Evolutionary conservation across 2,797 vertebrate species (phyloP), one percentile per base, ranked within the genome.

Genomic region (Discoglossus pictus): DNA sequence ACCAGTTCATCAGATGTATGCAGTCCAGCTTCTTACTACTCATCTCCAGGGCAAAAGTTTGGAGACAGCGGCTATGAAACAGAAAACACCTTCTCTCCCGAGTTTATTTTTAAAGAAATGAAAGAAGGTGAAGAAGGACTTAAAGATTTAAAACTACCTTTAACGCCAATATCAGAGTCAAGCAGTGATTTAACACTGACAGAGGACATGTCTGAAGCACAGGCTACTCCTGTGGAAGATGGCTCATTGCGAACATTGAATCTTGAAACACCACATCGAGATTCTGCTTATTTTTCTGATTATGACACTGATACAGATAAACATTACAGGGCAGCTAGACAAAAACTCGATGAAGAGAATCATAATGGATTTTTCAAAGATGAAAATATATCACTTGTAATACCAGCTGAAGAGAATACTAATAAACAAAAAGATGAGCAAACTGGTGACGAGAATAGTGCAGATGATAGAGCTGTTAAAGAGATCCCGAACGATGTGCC

Each of bases 271-370:
- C 91, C 91, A 0, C 87, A 94, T 74, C 74, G 93, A 61, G 93
- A 94, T 80, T 94, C 93, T 1, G 93, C 93, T 38, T 94, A 93
- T 76, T 94, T 94, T 77, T 93, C 92, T 4, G 93, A 94, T 61
- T 92, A 88, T 5, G 93, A 94, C 68, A 87, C 79, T 77, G 93
- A 93, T 51, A 79, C 81, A 3, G 92, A 92, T 0, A 86, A 81
- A 61, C 42, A 43, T 42, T 53, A 51, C 15, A 61, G 67, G 2
- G 34, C 21, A 20, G 25, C 25, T 15, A 15, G 13, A 18, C 38
- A 38, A 9, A 46, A 15, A 34, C 79, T 75, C 68, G 73, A 85
- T 67, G 44, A 10, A n/a, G 42, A 18, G 11, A 43, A 44, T 65
- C 24, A 51, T 11, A 71, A 71, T 71, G 68, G 61, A 13, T 42